A percentile compares a stretch with the other conserved stretches of the same genome.
Conservation (phyloP, 92 coral and sea anemone genomes). For the Porites cylindrica region DNA sequence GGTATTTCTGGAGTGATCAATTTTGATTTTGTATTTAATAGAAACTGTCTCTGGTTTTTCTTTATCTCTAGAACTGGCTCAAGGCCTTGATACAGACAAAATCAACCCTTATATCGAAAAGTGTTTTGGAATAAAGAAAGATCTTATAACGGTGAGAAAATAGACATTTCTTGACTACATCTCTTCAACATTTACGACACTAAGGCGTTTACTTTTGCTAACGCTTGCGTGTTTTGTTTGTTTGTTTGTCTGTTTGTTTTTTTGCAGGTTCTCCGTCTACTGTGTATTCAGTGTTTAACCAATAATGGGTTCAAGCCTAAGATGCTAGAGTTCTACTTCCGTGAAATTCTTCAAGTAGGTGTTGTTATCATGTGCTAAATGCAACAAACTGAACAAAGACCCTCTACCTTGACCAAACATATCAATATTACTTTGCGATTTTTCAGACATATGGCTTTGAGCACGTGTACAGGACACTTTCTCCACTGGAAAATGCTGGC, state of each 20-base stretch:
- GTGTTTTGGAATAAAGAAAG: slow-evolving; percentile 88
- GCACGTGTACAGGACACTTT: slow-evolving; percentile 81
- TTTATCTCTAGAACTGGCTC: slow-evolving; percentile 76
- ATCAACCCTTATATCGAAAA: slow-evolving; percentile 94
- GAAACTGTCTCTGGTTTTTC: too few species aligned
- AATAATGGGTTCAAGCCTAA: slow-evolving; percentile 97
- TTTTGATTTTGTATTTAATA: not conserved
- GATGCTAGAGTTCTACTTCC: slow-evolving; percentile 88
- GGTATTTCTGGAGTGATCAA: not conserved
- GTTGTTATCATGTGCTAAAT: not conserved
- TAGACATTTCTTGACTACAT: not conserved
- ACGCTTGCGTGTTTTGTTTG: not conserved
- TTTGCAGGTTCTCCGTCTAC: slow-evolving; percentile 83
- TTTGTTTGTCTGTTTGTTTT: not conserved
- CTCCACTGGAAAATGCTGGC: slow-evolving; percentile 94
- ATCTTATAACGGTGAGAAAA: slow-evolving; percentile 79
- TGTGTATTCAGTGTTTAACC: slow-evolving; percentile 89
- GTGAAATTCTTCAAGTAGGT: slow-evolving; percentile 90
- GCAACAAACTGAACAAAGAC: not conserved
- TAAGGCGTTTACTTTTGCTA: too few species aligned
- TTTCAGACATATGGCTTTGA: slow-evolving; percentile 94
- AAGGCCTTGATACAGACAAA: slow-evolving; percentile 97
- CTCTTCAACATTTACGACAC: too few species aligned
- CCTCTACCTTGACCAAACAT: too few species aligned
- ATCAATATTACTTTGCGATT: not conserved